Conservation (phyloP, 2,888 invertebrate species). For the Idaea straminata region DNA sequence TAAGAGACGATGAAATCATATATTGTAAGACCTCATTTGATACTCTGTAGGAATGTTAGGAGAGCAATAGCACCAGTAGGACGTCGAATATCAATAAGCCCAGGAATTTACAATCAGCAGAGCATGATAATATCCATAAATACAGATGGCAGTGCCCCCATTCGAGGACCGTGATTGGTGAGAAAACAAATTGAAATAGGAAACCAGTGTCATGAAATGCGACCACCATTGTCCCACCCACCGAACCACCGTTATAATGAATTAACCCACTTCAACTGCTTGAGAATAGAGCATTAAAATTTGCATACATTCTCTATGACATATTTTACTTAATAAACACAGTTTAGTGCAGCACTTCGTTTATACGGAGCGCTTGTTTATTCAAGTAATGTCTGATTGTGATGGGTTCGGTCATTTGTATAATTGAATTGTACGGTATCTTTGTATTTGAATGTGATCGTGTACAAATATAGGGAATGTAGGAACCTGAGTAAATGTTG, state of each 20-base stretch:
- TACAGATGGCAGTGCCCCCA: background rate
- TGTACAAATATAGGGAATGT: background rate
- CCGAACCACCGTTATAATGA: slow-evolving; percentile 40
- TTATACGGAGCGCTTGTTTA: background rate
- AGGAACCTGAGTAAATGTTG: background rate
- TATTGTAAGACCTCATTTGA: background rate
- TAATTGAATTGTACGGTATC: background rate
- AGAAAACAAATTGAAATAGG: slow-evolving; percentile 33
- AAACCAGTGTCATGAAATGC: slow-evolving; percentile 39
- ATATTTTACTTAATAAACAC: slow-evolving; percentile 6
- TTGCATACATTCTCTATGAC: slow-evolving; percentile 22
- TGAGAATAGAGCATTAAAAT: slow-evolving; percentile 26
- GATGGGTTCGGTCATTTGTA: background rate
- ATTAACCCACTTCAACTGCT: slow-evolving; percentile 34
- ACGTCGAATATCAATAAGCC: background rate
- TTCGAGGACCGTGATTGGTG: slow-evolving; percentile 4
- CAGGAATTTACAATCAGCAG: background rate
- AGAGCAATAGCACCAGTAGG: background rate
- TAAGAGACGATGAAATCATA: too few relatives aligned
- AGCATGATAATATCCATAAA: background rate
- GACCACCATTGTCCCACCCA: slow-evolving; percentile 46
- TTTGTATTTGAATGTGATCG: background rate
- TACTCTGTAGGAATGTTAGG: background rate
- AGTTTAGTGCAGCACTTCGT: background rate
- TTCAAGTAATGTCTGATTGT: background rate